Evolutionary conservation across 2,888 invertebrate species (phyloP), one percentile per base, ranked within the genome.

Genomic region (Chaetoderma sp.): DNA sequence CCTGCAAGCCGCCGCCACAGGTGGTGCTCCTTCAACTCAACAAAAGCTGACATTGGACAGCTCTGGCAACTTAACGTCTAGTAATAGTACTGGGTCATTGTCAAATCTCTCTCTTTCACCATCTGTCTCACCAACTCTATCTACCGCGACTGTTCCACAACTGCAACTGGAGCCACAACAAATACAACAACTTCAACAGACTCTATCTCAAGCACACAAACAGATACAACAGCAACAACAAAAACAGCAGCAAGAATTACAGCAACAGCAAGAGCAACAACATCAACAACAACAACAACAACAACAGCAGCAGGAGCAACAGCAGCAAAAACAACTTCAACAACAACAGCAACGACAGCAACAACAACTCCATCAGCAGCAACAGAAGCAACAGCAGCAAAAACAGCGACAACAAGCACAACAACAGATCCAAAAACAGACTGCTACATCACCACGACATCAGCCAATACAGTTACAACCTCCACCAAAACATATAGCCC

Each of bases 41-140:
- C 39, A 36, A 56, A 39, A 27, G 39, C 59, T 45, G 49, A 42
- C 27, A 36, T 10, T 13, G 32, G 23, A 21, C 30, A 54, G 54
- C 32, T 13, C 30, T 2, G n/a, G 30, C 30, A 21, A 16, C 33
- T n/a, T 21, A n/a, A 4, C 3, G 4, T 33, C 32, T 54, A 27
- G 18, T 16, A n/a, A 25, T 32, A 23, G 25, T 28, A 8, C 49
- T 49, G 23, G 27, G 44, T 45, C 36, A 10, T 21, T n/a, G 16
- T 57, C 27, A 87, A 94, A 78, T 18, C 13, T 23, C 10, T 49
- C 49, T 13, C n/a, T 23, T 8, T 13, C n/a, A 4, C 94, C 94
- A 28, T 91, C 93, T 18, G 90, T 92, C 25, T 90, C 90, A 77
- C 27, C 42, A 39, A n/a, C n/a, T n/a, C n/a, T n/a, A n/a, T n/a